Evolutionary conservation across 2,113 vertebrate genomes (phyloP), one percentile per base, ranked within the genome.

Genomic region (Argyrosomus japonicus): DNA sequence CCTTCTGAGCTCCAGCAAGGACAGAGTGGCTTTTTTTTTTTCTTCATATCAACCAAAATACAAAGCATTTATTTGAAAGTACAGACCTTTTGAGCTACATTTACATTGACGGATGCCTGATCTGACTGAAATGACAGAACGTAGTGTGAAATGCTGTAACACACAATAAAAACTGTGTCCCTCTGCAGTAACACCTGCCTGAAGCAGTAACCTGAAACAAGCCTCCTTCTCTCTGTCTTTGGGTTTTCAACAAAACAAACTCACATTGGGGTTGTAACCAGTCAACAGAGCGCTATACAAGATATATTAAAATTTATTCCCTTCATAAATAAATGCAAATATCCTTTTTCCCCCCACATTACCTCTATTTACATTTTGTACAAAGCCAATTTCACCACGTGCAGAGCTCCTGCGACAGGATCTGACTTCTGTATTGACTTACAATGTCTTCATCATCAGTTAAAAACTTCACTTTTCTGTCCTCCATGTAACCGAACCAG

Each of bases 221-320:
- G 18, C 45, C 50, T 32, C 40, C 48, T 40, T 71, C 76, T 87
- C 75, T 85, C 51, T 47, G 13, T 56, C 73, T 76, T 75, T 68
- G 70, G 62, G 69, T 78, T 68, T 36, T 67, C 27, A 65, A 78
- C 62, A 60, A 56, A 50, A 43, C 56, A 83, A 73, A 17, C 78
- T 92, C 88, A 91, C 84, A 90, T 89, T 82, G 79, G 73, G 75
- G 67, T 88, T 93, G 90, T 94, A 94, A 95, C 93, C 83, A 77
- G 85, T 93, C 84, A 79, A 91, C 89, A 94, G 88, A 93, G 87
- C 91, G 74, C 89, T 88, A 91, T 93, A 93, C 86, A 93, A 92
- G 94, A 95, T 96, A 96, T 96, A 96, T 96, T 96, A 96, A 93
- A 94, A 86, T 95, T 88, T 95, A 88, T 94, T 94, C 93, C 94